phyloP scores from a whole-genome alignment of 2,888 invertebrate species.

The Bhutanitis thaidina region DNA sequence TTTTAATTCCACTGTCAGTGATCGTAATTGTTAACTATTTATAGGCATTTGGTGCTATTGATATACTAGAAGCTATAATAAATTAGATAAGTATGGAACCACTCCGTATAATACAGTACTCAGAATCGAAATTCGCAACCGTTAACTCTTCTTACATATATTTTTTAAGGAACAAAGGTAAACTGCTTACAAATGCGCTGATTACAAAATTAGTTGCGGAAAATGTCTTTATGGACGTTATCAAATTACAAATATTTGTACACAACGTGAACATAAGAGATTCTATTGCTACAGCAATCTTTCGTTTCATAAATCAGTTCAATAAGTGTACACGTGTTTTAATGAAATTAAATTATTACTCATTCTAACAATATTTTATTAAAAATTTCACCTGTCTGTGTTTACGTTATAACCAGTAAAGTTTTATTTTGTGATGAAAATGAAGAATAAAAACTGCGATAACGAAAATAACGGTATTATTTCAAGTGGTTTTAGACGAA shows the following conservation, averaged over 20 bases:
- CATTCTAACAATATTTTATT: background rate
- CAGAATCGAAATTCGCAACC: no score
- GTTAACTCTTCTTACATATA: no score
- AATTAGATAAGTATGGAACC: no score
- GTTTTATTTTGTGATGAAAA: background rate
- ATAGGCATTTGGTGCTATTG: no score
- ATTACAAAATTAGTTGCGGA: background rate
- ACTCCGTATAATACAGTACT: no score
- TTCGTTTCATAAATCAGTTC: background rate
- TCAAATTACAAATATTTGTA: slow-evolving; percentile 13
- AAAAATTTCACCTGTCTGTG: no score
- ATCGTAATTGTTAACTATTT: no score
- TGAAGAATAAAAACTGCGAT: background rate
- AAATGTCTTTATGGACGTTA: slow-evolving; percentile 13
- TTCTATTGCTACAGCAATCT: background rate
- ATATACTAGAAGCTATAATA: no score
- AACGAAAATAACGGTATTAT: background rate
- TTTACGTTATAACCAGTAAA: background rate
- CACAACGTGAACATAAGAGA: background rate
- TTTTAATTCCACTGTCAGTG: no score
- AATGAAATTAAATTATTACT: background rate
- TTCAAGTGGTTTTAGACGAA: no score
- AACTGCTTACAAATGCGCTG: background rate
- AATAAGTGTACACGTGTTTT: background rate
- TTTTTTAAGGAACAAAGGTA: no score